phyloP scores from a whole-genome alignment of 2,113 vertebrate species.

The Hypanus sabinus region DNA sequence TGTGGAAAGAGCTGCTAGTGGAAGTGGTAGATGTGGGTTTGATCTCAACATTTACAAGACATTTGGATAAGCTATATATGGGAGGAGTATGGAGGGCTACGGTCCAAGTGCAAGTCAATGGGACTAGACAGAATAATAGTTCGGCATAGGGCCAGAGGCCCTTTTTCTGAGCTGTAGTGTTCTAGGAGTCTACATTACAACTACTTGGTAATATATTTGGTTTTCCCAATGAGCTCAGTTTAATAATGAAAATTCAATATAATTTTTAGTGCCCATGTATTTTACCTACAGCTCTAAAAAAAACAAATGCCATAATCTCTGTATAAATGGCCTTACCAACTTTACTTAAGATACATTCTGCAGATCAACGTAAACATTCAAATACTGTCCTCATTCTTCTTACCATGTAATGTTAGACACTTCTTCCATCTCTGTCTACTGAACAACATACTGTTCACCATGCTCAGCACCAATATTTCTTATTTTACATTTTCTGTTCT shows the following conservation, averaged over 20 bases:
- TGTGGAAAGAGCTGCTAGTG: too few relatives aligned
- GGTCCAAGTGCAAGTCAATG: too few relatives aligned
- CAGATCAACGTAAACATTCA: background rate
- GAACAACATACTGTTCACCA: background rate
- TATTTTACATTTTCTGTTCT: background rate
- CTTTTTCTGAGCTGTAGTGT: too few relatives aligned
- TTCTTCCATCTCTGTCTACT: background rate
- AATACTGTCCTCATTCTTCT: background rate
- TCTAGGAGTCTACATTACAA: background rate
- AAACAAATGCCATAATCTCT: background rate
- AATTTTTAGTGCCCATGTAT: background rate
- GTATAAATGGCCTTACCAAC: background rate
- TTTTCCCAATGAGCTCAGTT: background rate
- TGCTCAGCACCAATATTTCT: background rate
- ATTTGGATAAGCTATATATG: too few relatives aligned
- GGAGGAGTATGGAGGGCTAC: too few relatives aligned
- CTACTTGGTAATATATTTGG: background rate
- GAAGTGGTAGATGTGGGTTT: too few relatives aligned
- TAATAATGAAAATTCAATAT: background rate
- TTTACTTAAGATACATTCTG: background rate
- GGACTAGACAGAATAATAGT: too few relatives aligned
- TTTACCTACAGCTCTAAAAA: background rate
- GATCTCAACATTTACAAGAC: too few relatives aligned
- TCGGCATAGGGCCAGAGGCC: too few relatives aligned
- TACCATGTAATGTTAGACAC: background rate